A percentile compares a stretch with the other conserved stretches of the same genome.
These are phyloP conservation scores for Dunckerocampus dactyliophorus DNA, from an alignment of 2,113 vertebrate species.

Conservation along the genomic window DNA sequence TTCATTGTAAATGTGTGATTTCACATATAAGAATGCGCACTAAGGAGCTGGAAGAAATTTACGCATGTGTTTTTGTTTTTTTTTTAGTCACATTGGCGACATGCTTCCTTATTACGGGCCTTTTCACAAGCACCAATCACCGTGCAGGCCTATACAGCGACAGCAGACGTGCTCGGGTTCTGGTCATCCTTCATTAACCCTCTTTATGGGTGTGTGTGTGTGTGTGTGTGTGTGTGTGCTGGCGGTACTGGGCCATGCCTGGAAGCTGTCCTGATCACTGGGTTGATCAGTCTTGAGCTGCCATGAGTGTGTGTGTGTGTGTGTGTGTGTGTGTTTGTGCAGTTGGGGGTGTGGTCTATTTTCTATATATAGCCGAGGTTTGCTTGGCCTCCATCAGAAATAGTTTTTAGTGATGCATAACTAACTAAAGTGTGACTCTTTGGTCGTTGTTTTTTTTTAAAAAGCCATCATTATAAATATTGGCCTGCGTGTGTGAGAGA, in stretches of 20 bases:
- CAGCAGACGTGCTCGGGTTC: conserved; percentile 8
- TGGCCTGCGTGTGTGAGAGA: neutral
- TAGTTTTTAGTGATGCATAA: neutral
- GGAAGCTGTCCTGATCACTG: too few relatives aligned
- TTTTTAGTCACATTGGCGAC: too few relatives aligned
- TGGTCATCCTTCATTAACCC: conserved; percentile 42
- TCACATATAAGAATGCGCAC: too few relatives aligned
- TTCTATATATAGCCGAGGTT: conserved; percentile 3
- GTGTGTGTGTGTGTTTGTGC: neutral
- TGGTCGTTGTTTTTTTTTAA: neutral
- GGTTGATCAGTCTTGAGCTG: conserved; percentile 18
- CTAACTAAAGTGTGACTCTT: neutral
- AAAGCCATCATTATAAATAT: neutral
- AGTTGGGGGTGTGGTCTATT: neutral
- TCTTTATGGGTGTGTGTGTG: conserved; percentile 7
- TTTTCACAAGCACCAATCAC: neutral
- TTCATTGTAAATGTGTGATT: too few relatives aligned
- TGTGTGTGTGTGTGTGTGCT: conserved; percentile 18
- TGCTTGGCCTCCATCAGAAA: conserved; percentile 1
- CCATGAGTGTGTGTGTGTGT: too few relatives aligned
- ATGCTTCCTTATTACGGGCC: neutral
- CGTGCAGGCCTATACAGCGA: neutral
- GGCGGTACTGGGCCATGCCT: conserved; percentile 27
- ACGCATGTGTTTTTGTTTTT: too few relatives aligned
- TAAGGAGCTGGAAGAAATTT: too few relatives aligned